Conservation (phyloP, 2,888 invertebrate genomes). For the Drosophila antonietae region DNA sequence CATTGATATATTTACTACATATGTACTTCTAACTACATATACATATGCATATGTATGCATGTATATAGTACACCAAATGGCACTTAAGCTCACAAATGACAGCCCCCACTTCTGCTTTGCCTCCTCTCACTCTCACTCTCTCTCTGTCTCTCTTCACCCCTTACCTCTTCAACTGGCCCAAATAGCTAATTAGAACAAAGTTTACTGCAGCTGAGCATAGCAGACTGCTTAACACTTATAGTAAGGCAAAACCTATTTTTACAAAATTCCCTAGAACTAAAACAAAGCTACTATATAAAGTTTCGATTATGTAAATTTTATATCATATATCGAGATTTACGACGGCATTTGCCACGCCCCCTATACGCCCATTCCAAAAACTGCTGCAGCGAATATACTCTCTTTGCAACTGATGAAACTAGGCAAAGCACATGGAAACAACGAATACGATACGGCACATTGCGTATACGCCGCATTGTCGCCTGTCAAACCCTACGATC, state of each 20-base stretch:
- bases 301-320: too few relatives aligned
- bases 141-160: neutral
- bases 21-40: neutral
- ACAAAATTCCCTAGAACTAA: neutral
- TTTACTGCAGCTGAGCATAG: neutral
- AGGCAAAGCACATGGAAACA: slow-evolving; percentile 7
- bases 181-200: slow-evolving; percentile 1
- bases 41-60: neutral
- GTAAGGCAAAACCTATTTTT: neutral
- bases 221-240: neutral
- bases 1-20: neutral
- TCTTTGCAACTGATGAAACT: neutral
- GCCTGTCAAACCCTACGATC: neutral
- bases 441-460: slow-evolving; percentile 3
- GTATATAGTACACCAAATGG: neutral
- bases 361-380: neutral
- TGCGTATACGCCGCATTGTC: slow-evolving; percentile 10
- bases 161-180: neutral
- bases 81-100: neutral
- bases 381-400: neutral
- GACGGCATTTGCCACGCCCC: neutral
- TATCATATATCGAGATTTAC: too few relatives aligned
- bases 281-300: neutral
- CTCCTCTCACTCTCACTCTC: neutral
- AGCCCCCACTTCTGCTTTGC: too few relatives aligned